A percentile compares a stretch with the other conserved stretches of the same genome.
phyloP scores from a whole-genome alignment of 2,797 vertebrate genomes.

The Sebastes ruberrimus region DNA sequence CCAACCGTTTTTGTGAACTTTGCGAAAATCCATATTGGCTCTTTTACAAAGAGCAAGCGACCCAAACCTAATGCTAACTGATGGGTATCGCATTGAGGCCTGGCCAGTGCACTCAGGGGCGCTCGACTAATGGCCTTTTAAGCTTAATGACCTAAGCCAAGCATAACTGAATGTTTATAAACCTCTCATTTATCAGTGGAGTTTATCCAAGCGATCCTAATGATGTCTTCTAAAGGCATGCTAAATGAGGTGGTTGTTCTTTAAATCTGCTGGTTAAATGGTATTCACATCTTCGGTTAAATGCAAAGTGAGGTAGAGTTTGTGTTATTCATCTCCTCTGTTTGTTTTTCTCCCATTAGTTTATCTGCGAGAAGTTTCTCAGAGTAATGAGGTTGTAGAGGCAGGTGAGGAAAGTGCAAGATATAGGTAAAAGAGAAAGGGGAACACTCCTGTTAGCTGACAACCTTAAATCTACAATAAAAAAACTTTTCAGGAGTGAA shows the following conservation, averaged over 20 bases:
- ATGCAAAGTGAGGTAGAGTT: constrained; percentile 40
- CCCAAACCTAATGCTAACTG: constrained; percentile 43
- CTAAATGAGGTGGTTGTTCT: constrained; percentile 64
- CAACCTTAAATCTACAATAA: not conserved
- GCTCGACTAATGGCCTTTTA: constrained; percentile 69
- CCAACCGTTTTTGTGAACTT: constrained; percentile 13
- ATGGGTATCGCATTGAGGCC: constrained; percentile 39
- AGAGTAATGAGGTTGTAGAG: constrained; percentile 6
- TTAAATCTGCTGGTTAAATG: constrained; percentile 59
- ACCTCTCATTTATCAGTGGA: constrained; percentile 59
- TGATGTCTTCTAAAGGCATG: constrained; percentile 47
- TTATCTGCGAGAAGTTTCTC: constrained; percentile 18
- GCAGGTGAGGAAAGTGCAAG: not conserved
- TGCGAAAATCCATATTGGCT: constrained; percentile 10
- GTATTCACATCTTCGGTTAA: constrained; percentile 42
- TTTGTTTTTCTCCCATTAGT: constrained; percentile 42
- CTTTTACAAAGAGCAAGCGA: constrained; percentile 21
- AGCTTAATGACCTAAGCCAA: constrained; percentile 63
- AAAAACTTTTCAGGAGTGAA: not conserved
- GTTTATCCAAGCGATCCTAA: constrained; percentile 61
- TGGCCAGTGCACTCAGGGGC: constrained; percentile 34
- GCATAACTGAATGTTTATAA: constrained; percentile 68
- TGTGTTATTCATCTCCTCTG: constrained; percentile 36
- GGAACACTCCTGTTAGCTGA: not conserved
- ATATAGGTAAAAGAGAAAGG: not conserved